Percentiles rank a stretch among this genome's conserved stretches.
phyloP scores from a whole-genome alignment of 2,113 vertebrate species.

The Stegastes partitus region DNA sequence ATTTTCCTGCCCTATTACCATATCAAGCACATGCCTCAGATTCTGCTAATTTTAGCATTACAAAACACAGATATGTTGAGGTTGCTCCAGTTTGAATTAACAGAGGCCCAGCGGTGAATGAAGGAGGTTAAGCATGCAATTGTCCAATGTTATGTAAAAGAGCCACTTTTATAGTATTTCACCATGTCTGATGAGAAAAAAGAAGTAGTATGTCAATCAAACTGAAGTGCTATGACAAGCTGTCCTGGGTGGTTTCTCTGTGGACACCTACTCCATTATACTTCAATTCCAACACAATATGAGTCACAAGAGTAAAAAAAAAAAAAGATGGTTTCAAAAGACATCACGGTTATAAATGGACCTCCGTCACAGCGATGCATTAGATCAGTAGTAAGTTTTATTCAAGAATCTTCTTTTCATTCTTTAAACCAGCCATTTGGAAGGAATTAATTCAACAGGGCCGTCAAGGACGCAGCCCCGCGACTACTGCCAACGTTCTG shows the following conservation, averaged over 20 bases:
- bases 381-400: constrained; percentile 49
- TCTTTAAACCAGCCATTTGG: constrained; percentile 57
- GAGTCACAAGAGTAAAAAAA: constrained; percentile 57
- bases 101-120: constrained; percentile 65
- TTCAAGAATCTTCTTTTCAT: constrained; percentile 53
- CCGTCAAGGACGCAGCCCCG: constrained; percentile 47
- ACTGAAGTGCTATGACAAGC: constrained; percentile 61
- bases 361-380: constrained; percentile 46
- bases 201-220: constrained; percentile 74
- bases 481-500: constrained; percentile 28
- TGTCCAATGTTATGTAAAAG: constrained; percentile 82
- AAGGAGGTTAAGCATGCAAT: constrained; percentile 70
- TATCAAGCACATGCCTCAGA: constrained; percentile 64
- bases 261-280: constrained; percentile 63
- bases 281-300: constrained; percentile 61
- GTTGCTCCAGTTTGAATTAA: constrained; percentile 66
- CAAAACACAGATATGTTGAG: constrained; percentile 75
- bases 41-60: constrained; percentile 74
- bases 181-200: constrained; percentile 70
- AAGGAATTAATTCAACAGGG: constrained; percentile 48
- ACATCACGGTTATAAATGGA: constrained; percentile 58
- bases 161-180: constrained; percentile 71
- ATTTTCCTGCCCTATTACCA: constrained; percentile 59
- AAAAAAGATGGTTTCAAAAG: constrained; percentile 48
- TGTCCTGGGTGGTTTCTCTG: constrained; percentile 47